A percentile compares a stretch with the other conserved stretches of the same genome.
Conservation (phyloP, 1,140 invertebrate genomes). For the Philopotamus ludificatus region DNA sequence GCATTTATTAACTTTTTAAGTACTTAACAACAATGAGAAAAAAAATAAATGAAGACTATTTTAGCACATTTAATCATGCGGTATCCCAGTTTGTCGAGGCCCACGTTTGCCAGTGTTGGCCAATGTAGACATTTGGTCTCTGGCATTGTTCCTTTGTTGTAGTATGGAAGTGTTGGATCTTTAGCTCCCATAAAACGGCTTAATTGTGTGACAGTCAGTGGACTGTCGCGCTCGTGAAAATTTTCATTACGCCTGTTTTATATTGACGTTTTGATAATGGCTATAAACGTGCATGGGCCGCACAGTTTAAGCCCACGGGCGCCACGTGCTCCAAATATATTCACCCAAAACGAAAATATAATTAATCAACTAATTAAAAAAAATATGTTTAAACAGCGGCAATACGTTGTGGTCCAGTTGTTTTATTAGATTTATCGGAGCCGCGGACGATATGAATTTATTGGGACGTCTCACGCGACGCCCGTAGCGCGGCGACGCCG, state of each 20-base stretch:
- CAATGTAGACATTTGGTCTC: no score
- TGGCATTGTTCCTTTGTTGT: no score
- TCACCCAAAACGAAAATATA: no score
- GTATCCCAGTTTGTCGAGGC: no score
- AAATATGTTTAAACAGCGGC: no score
- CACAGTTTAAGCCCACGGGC: not conserved
- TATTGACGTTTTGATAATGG: constrained; percentile 27
- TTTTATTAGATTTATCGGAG: not conserved
- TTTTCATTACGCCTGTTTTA: constrained; percentile 25
- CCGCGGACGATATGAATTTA: not conserved
- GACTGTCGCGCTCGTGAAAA: constrained; percentile 21
- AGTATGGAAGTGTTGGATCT: no score
- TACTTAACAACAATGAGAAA: no score
- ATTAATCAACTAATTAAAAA: no score
- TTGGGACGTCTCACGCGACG: not conserved
- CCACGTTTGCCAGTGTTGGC: no score
- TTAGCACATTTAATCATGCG: no score
- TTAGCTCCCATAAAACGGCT: constrained; percentile 8
- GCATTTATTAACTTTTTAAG: no score
- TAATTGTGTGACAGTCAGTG: constrained; percentile 2
- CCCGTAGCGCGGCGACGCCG: not conserved
- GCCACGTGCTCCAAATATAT: not conserved
- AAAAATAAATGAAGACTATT: no score
- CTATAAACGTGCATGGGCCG: constrained; percentile 17
- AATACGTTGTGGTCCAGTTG: not conserved